Evolutionary conservation across 2,888 invertebrate genomes (phyloP).

Genomic region (Lomographa bimaculata): DNA sequence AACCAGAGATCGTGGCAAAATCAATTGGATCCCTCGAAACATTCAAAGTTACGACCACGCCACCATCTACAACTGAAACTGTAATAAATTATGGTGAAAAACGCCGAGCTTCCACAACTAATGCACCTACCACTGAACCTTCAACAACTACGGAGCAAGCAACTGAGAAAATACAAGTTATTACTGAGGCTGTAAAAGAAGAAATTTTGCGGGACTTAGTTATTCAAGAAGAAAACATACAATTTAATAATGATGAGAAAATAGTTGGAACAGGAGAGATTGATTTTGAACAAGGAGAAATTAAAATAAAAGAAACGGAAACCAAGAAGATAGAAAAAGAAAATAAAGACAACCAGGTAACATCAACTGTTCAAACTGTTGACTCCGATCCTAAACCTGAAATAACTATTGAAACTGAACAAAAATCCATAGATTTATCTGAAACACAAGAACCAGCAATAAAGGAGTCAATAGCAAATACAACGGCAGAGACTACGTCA

Average conservation of each 20-base stretch:
- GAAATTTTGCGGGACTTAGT: slow-evolving; percentile 10
- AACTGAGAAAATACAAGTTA: slow-evolving; percentile 31
- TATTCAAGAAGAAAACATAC: slow-evolving; percentile 6
- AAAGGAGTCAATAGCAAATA: slow-evolving; percentile 32
- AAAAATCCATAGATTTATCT: slow-evolving; percentile 50
- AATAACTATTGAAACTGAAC: slow-evolving; percentile 46
- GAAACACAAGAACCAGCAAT: slow-evolving; percentile 40
- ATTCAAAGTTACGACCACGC: slow-evolving; percentile 36
- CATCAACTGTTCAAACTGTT: slow-evolving; percentile 10
- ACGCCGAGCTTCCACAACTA: slow-evolving; percentile 31
- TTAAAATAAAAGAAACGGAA: slow-evolving; percentile 10
- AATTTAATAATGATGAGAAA: slow-evolving; percentile 5
- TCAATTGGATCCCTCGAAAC: slow-evolving; percentile 49
- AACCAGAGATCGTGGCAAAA: slow-evolving; percentile 52
- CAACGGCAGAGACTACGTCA: slow-evolving; percentile 34
- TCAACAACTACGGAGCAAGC: slow-evolving; percentile 26
- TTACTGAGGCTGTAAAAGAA: slow-evolving; percentile 21
- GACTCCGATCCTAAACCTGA: slow-evolving; percentile 40
- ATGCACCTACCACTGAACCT: slow-evolving; percentile 12
- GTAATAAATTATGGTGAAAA: slow-evolving; percentile 71
- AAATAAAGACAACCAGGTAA: slow-evolving; percentile 1
- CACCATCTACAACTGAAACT: slow-evolving; percentile 46
- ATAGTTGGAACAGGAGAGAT: slow-evolving; percentile 13
- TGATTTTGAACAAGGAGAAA: slow-evolving; percentile 16
- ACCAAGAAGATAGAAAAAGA: slow-evolving; percentile 3